Base-by-base conservation (phyloP, 2,797 vertebrate genomes). In the Apodemus agrarius region DNA sequence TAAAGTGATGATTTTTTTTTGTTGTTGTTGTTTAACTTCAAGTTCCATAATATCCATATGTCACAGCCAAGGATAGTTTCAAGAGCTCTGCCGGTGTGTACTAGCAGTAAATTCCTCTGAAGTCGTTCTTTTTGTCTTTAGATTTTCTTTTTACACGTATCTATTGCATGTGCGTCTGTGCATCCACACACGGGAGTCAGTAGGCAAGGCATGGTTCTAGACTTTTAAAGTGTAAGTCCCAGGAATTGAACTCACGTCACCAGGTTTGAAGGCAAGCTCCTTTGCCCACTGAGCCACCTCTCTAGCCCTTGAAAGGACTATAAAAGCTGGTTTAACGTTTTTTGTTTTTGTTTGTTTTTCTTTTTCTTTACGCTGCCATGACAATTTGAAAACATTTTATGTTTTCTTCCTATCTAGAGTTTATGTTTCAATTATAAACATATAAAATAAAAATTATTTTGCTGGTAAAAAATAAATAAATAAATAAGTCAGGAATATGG, bases 341-440 rank as follows among this genome's bases (percentile, higher is more conserved):
- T n/a, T 85, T 87, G 59, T 29, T 86, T 95, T 84, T 89, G 46
- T 46, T 46, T 46, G 46, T 46, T 46, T 46, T 4, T 46, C 7
- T 46, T 86, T 95, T 84, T 89, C 1, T 8, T 19, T 17, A 67
- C 89, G 78, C 86, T 95, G 34, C 82, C 29, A 61, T 93, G 95
- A 95, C 97, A 76, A 86, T 81, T 92, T 43, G 86, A 94, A 92
- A 94, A 61, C 91, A 40, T 96, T 97, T 97, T 89, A 57, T 76
- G 82, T 59, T 31, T 34, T 92, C 76, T 94, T 93, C 93, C 93
- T 91, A 57, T 90, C 96, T 95, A 90, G 49, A 96, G 59, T 97
- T 98, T 98, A 92, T 93, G 88, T 59, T 93, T 96, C 2, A 34
- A 67, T 85, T 97, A 93, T 95, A 95, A 97, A 98, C 98, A 96